Evolutionary conservation across 2,113 vertebrate species (phyloP).

Genomic region (Vulpes ferrilata): DNA sequence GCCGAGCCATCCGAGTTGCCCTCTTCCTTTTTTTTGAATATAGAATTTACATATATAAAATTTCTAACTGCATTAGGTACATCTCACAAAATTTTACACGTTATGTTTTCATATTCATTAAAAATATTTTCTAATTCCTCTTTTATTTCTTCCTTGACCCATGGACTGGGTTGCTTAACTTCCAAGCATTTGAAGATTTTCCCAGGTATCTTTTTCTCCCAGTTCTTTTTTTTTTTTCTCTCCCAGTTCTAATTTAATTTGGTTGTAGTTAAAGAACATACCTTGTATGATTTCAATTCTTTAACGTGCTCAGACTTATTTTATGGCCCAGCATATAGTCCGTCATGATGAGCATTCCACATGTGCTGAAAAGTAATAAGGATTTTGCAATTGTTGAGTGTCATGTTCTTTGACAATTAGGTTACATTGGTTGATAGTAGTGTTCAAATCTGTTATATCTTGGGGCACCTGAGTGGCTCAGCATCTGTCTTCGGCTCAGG

Average conservation of each 20-base stretch:
- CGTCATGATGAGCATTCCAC: background rate
- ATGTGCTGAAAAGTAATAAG: background rate
- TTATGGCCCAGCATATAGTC: background rate
- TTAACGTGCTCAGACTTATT: background rate
- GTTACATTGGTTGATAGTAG: background rate
- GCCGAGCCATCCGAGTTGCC: no score
- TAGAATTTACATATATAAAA: background rate
- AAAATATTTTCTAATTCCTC: background rate
- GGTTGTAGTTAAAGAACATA: background rate
- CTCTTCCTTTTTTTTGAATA: background rate
- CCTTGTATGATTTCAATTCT: background rate
- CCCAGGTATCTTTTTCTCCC: background rate
- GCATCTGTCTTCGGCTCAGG: no score
- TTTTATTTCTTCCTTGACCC: background rate
- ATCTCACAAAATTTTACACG: background rate
- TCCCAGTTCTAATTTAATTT: background rate
- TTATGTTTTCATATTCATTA: background rate
- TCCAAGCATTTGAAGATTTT: background rate
- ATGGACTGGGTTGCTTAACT: background rate
- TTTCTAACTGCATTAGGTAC: background rate
- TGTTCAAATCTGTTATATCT: background rate
- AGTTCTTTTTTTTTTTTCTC: background rate
- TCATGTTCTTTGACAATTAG: background rate
- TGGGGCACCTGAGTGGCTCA: no score
- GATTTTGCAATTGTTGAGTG: background rate